Conservation (phyloP, 2,888 invertebrate species). For the Noctua janthina region DNA sequence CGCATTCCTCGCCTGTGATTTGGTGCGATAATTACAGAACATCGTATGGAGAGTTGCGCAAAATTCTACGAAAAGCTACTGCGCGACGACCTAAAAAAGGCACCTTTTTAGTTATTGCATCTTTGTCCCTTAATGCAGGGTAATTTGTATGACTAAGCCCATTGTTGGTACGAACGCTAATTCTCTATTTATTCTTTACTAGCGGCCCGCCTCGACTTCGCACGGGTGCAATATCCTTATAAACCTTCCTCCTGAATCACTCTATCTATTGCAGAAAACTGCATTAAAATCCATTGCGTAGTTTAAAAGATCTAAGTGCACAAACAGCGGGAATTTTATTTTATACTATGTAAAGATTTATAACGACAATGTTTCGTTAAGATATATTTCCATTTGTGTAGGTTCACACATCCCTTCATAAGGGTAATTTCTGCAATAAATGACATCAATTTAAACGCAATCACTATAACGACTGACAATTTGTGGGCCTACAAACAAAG, state of each 20-base stretch:
- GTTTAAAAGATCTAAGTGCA: too few relatives aligned
- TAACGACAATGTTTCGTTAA: conserved; percentile 39
- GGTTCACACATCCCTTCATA: conserved; percentile 61
- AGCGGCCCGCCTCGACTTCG: too few relatives aligned
- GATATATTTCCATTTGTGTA: conserved; percentile 36
- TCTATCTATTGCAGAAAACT: too few relatives aligned
- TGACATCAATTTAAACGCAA: conserved; percentile 84
- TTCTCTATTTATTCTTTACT: background rate
- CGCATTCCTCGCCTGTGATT: conserved; percentile 76
- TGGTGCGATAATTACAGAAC: conserved; percentile 80
- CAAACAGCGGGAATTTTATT: too few relatives aligned
- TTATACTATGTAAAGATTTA: too few relatives aligned
- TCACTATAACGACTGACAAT: conserved; percentile 78
- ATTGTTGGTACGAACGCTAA: conserved; percentile 40
- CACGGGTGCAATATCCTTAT: too few relatives aligned
- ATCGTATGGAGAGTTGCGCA: conserved; percentile 80
- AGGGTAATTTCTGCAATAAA: conserved; percentile 74
- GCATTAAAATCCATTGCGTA: too few relatives aligned
- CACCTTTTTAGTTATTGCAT: conserved; percentile 70
- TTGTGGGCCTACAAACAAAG: conserved; percentile 77
- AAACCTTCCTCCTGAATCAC: too few relatives aligned
- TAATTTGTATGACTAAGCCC: conserved; percentile 24
- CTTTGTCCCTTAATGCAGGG: conserved; percentile 60
- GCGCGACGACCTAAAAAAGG: conserved; percentile 78
- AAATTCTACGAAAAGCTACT: conserved; percentile 71